These are phyloP conservation scores for Drosophila repletoides DNA, from an alignment of 1,140 invertebrate species.

Conservation along the genomic window DNA sequence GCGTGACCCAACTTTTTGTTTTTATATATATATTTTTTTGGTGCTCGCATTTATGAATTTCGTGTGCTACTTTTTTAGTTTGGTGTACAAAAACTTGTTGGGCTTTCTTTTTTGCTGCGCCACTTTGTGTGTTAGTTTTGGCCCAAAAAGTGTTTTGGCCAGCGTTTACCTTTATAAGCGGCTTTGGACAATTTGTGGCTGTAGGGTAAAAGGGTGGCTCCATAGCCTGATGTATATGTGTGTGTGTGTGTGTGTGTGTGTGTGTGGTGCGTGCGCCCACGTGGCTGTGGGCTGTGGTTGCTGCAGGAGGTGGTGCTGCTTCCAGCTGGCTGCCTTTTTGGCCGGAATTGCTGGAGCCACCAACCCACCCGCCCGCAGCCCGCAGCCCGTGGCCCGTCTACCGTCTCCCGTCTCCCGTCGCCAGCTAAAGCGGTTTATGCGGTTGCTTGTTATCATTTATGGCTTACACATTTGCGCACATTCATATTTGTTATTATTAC, in stretches of 20 bases:
- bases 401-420: too few species aligned
- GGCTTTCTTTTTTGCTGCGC: constrained; percentile 35
- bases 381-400: too few species aligned
- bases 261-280: constrained; percentile 37
- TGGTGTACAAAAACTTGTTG: constrained; percentile 57
- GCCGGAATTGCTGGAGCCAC: not conserved
- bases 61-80: constrained; percentile 63
- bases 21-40: constrained; percentile 7
- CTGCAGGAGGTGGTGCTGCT: constrained; percentile 30
- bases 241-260: constrained; percentile 8
- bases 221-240: not conserved
- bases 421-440: constrained; percentile 50
- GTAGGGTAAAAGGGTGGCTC: constrained; percentile 5
- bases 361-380: too few species aligned
- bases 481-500: constrained; percentile 27
- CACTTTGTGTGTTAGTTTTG: constrained; percentile 74
- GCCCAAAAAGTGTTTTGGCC: constrained; percentile 63
- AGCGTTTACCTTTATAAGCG: constrained; percentile 79
- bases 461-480: constrained; percentile 75
- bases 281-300: constrained; percentile 42
- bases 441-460: constrained; percentile 76
- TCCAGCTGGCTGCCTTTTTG: constrained; percentile 30
- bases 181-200: constrained; percentile 71
- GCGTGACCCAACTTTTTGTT: constrained; percentile 48
- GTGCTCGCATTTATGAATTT: constrained; percentile 45